A percentile compares a stretch with the other conserved stretches of the same genome.
Evolutionary conservation across 2,888 invertebrate genomes (phyloP).

Genomic region (Sinelater perroti): DNA sequence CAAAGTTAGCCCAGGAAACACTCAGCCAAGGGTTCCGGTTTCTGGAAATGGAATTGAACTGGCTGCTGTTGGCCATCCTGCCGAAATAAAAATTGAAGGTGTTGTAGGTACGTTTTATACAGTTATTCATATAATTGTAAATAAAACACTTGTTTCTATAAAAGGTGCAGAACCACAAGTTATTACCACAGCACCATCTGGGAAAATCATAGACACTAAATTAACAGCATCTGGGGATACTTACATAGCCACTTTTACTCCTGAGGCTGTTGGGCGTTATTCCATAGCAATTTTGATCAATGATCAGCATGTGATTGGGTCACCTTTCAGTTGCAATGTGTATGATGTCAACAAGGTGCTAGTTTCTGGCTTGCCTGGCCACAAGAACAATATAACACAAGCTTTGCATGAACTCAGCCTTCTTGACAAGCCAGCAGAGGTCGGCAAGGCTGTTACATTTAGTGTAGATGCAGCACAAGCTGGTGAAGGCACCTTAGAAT

Average conservation of each 20-base stretch:
- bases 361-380: conserved; percentile 69
- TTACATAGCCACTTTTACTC: conserved; percentile 82
- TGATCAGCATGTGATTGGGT: conserved; percentile 86
- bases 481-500: conserved; percentile 90
- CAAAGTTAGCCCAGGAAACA: conserved; percentile 73
- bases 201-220: conserved; percentile 78
- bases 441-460: conserved; percentile 89
- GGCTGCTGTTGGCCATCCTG: conserved; percentile 72
- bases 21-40: conserved; percentile 69
- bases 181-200: conserved; percentile 84
- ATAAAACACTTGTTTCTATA: background rate
- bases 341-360: conserved; percentile 88
- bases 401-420: conserved; percentile 55
- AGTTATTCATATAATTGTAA: background rate
- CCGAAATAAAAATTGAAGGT: conserved; percentile 68
- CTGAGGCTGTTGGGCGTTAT: conserved; percentile 88
- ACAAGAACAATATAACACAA: conserved; percentile 52
- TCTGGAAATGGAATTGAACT: conserved; percentile 74
- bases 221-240: conserved; percentile 71
- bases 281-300: conserved; percentile 83
- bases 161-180: conserved; percentile 73
- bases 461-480: conserved; percentile 95
- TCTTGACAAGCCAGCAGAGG: conserved; percentile 65
- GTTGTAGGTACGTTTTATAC: conserved; percentile 63
- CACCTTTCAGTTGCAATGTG: conserved; percentile 93